Evolutionary conservation across 1,140 invertebrate species (phyloP), one percentile per base, ranked within the genome.

Genomic region (Sarcophaga bullata): DNA sequence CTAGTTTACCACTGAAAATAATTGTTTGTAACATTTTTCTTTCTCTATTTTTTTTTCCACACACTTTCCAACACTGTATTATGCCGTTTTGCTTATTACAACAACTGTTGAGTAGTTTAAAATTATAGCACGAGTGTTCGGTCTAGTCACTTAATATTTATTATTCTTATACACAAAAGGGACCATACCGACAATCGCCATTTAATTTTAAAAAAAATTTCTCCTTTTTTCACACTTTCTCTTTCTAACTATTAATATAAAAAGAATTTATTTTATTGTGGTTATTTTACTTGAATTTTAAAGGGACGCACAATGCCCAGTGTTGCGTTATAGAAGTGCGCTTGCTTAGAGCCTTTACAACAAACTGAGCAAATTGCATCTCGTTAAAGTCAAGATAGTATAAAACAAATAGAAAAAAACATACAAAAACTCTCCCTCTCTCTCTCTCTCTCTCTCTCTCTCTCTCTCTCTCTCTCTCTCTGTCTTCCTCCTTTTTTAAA

Each of bases 81-180:
- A 19, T 54, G 9, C 17, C 50, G 0, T 46, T 7, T 72, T 13
- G n/a, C 11, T 78, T 7, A 75, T 1, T 50, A 50, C 15, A 17
- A 49, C 47, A 47, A 47, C 25, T 50, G 88, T 85, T 89, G 88
- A 84, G 82, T 83, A 85, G 86, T 89, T 86, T 89, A 89, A 89
- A 89, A 89, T 89, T 89, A 89, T 89, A 89, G 88, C 88, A 89
- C 88, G 88, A 89, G 88, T 89, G 88, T 89, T 89, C 88, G 88
- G 88, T 89, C 88, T 89, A 89, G 88, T 89, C 88, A 89, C 88
- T 87, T 87, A 48, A 73, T 78, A 80, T 83, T 78, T 73, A 72
- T 50, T 47, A 15, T 37, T 3, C 73, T n/a, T 49, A 15, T 49
- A 82, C 72, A 10, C 84, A 49, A 85, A 86, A 89, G 88, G 73